Evolutionary conservation across 2,888 invertebrate species (phyloP).

Genomic region (Drosophila meridionalis): DNA sequence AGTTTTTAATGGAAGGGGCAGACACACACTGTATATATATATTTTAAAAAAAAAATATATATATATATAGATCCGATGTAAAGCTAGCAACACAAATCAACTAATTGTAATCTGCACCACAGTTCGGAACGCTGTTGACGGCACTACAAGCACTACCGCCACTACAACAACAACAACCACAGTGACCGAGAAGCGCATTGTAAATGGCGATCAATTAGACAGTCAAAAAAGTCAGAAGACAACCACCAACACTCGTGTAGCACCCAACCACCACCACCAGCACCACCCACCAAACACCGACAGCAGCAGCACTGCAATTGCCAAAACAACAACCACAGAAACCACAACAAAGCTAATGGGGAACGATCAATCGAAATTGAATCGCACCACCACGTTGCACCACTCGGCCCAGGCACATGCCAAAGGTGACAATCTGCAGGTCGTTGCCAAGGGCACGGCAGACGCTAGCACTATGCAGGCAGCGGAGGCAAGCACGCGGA

Average conservation of each 20-base stretch:
- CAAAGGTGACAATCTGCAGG: slow-evolving; percentile 61
- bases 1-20: slow-evolving; percentile 6
- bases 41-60: neutral
- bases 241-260: slow-evolving; percentile 23
- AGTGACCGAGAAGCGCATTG: slow-evolving; percentile 33
- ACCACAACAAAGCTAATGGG: slow-evolving; percentile 19
- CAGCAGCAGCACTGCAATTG: slow-evolving; percentile 14
- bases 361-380: slow-evolving; percentile 31
- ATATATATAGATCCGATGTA: neutral
- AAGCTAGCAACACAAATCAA: neutral
- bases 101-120: slow-evolving; percentile 24
- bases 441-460: slow-evolving; percentile 65
- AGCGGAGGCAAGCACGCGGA: slow-evolving; percentile 52
- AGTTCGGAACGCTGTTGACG: slow-evolving; percentile 69
- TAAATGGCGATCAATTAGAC: slow-evolving; percentile 12
- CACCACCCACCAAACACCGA: slow-evolving; percentile 19
- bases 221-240: neutral
- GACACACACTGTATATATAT: neutral
- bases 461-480: slow-evolving; percentile 70
- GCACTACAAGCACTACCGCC: slow-evolving; percentile 26
- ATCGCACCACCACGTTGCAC: slow-evolving; percentile 56
- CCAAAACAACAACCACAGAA: slow-evolving; percentile 21
- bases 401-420: slow-evolving; percentile 60
- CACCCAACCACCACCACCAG: slow-evolving; percentile 21
- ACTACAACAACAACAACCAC: slow-evolving; percentile 46